A percentile compares a stretch with the other conserved stretches of the same genome.
phyloP scores from a whole-genome alignment of 2,888 invertebrate species.

The Seira ritae region DNA sequence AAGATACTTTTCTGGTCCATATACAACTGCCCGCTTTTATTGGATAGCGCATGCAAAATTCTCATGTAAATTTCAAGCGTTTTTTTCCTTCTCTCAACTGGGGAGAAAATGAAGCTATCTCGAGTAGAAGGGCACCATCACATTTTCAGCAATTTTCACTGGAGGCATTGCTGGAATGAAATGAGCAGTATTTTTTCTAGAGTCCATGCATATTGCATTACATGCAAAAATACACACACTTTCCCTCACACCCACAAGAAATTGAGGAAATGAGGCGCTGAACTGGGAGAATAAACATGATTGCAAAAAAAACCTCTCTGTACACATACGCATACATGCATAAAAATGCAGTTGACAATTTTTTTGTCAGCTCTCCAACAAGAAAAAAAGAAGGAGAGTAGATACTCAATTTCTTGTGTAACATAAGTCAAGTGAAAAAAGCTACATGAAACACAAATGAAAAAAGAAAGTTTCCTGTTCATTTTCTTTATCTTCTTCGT shows the following conservation, averaged over 20 bases:
- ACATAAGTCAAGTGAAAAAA: background rate
- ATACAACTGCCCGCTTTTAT: no score
- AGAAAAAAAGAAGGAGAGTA: slow-evolving; percentile 4
- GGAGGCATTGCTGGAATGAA: background rate
- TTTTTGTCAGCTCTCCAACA: slow-evolving; percentile 55
- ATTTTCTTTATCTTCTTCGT: background rate
- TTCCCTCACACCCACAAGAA: background rate
- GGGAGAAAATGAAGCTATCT: no score
- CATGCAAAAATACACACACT: background rate
- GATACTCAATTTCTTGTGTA: background rate
- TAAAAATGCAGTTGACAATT: slow-evolving; percentile 52
- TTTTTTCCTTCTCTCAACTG: no score
- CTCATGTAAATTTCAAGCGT: no score
- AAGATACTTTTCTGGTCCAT: no score
- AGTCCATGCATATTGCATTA: background rate
- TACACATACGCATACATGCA: background rate
- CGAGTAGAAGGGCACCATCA: no score
- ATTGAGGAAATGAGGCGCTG: background rate
- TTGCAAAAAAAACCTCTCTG: background rate
- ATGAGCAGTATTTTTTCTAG: background rate
- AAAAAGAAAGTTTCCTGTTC: background rate
- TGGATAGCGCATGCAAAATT: no score
- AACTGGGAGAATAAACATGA: background rate
- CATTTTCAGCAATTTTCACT: no score
- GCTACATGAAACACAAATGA: background rate